These are phyloP conservation scores for Rhinogobio ventralis DNA, from an alignment of 2,797 vertebrate species.

Conservation along the genomic window DNA sequence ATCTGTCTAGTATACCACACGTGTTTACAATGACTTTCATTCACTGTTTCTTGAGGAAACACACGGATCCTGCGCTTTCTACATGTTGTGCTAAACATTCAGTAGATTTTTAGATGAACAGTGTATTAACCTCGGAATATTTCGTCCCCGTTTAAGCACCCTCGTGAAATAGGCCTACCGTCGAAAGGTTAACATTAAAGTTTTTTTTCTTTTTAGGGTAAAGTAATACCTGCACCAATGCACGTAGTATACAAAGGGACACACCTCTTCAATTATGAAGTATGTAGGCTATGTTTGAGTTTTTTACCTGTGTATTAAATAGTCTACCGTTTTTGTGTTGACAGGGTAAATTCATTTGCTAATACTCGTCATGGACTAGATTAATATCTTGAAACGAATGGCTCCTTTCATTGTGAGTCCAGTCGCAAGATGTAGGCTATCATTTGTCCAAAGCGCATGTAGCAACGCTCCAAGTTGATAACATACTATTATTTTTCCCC, in stretches of 20 bases:
- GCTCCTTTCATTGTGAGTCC: conserved; percentile 83
- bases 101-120: background rate
- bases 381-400: conserved; percentile 82
- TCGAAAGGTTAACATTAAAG: conserved; percentile 75
- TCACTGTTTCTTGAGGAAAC: conserved; percentile 31
- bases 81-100: background rate
- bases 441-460: conserved; percentile 72
- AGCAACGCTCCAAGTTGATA: conserved; percentile 67
- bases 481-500: conserved; percentile 22
- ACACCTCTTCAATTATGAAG: background rate
- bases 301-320: conserved; percentile 59
- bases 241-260: conserved; percentile 59
- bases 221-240: conserved; percentile 75
- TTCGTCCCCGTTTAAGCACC: background rate
- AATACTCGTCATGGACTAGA: conserved; percentile 75
- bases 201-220: conserved; percentile 51
- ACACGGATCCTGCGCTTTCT: conserved; percentile 51
- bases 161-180: conserved; percentile 41
- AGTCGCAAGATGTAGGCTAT: conserved; percentile 71
- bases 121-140: background rate
- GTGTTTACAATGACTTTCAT: conserved; percentile 43
- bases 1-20: conserved; percentile 51
- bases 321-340: conserved; percentile 67
- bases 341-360: conserved; percentile 69
- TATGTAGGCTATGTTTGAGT: too few relatives aligned